phyloP scores from a whole-genome alignment of 2,797 vertebrate genomes.

The Acrossocheilus fasciatus region DNA sequence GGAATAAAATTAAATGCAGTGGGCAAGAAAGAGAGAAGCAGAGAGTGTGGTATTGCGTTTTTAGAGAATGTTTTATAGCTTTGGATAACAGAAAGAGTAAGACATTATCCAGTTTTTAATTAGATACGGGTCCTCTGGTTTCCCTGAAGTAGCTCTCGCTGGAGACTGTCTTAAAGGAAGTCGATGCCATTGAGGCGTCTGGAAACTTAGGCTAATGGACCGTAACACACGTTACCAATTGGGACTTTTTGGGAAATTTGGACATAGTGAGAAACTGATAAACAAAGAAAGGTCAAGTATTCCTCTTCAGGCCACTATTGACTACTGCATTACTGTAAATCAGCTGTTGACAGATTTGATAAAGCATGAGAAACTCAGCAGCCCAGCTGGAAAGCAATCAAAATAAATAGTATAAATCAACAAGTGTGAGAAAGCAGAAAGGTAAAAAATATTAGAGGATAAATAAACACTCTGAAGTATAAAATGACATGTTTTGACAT shows the following conservation, averaged over 20 bases:
- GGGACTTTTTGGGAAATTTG: conserved; percentile 5
- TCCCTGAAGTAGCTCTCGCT: conserved; percentile 29
- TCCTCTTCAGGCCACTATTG: not conserved
- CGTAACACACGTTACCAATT: not conserved
- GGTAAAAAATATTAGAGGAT: not conserved
- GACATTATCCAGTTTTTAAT: conserved; percentile 43
- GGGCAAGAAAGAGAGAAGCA: conserved; percentile 4
- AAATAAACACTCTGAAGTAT: not conserved
- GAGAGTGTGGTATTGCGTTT: conserved; percentile 7
- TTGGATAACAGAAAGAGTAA: conserved; percentile 19
- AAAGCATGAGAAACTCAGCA: not conserved
- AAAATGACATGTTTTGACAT: not conserved
- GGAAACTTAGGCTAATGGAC: conserved; percentile 37
- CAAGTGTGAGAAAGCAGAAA: not conserved
- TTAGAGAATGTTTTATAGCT: conserved; percentile 16
- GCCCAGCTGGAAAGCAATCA: conserved; percentile 2
- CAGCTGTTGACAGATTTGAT: conserved; percentile 15
- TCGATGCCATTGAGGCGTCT: not conserved
- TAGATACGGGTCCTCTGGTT: conserved; percentile 33
- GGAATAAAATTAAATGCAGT: conserved; percentile 32
- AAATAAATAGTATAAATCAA: not conserved
- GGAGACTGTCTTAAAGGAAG: conserved; percentile 24
- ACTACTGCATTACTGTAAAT: not conserved
- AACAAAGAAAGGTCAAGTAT: conserved; percentile 9
- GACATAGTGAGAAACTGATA: conserved; percentile 12